Base-by-base conservation (phyloP, 2,797 vertebrate species). In the Syngnathus acus region DNA sequence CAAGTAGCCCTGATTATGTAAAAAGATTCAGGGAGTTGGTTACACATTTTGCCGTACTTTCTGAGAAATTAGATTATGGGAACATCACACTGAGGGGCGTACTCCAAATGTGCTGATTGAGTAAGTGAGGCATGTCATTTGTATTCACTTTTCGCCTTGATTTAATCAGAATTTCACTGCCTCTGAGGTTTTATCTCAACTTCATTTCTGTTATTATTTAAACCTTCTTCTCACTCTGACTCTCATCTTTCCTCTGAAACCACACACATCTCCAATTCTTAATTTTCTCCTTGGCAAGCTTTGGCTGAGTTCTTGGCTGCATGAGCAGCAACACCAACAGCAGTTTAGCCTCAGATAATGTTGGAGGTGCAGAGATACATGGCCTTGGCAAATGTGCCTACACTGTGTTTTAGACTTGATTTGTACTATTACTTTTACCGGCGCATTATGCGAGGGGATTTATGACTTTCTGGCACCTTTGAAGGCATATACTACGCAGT, bases 1-100 rank as follows among this genome's bases (percentile, higher is more conserved):
- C 83, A 86, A 87, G 79, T 79, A 77, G 68, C 61, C 70, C 68
- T 76, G 81, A 85, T 88, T 87, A 88, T 88, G 81, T 88, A 87
- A 87, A 87, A 85, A 69, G 71, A 79, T 74, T 70, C 65, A 70
- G 59, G 72, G 72, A 61, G 68, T 60, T 82, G 73, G 67, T 72
- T 84, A 76, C 77, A 78, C 78, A 79, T 78, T 74, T 71, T 74
- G 68, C 69, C 66, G 58, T 75, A 68, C 69, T 74, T 77, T 82
- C 76, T 62, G 67, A 76, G 68, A 71, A 55, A 81, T 74, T 69
- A 67, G 69, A 78, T 82, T 78, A 76, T 42, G 53, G 58, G 62
- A 42, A 68, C 65, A 72, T 75, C 63, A 72, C 68, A 76, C 23
- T 16, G 63, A 69, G 73, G 67, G 67, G 55, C 68, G 71, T 65